Percentiles rank a stretch among this genome's conserved stretches.
These are phyloP conservation scores for Dromococcyx pavoninus DNA, from an alignment of 2,797 vertebrate species.

Conservation along the genomic window DNA sequence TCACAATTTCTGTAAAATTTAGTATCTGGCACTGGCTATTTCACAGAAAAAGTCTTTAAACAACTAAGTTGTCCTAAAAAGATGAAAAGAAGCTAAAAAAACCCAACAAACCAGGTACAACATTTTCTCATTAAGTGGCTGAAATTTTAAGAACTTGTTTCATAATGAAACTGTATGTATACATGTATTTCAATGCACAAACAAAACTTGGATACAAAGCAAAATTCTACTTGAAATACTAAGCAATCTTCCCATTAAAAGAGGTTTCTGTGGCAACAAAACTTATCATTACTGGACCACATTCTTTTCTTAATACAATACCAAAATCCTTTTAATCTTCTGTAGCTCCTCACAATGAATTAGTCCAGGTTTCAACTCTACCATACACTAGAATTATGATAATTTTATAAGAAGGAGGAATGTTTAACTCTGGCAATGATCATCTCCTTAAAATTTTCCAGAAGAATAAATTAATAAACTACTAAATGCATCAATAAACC, in stretches of 20 bases:
- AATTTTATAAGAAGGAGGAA: background rate
- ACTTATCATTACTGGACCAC: background rate
- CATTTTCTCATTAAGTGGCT: background rate
- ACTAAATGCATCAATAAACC: background rate
- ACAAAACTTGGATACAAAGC: background rate
- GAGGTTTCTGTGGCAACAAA: background rate
- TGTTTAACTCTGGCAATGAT: background rate
- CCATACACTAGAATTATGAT: background rate
- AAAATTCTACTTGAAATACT: background rate
- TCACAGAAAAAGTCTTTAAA: background rate
- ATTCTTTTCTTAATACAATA: background rate
- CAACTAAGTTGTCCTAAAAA: background rate
- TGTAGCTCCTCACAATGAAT: background rate
- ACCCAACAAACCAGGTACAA: accelerated
- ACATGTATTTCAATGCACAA: background rate
- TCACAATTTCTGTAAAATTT: background rate
- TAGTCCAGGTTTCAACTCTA: background rate
- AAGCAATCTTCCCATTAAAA: background rate
- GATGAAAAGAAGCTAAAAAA: background rate
- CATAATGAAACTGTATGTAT: background rate
- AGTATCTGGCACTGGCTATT: background rate
- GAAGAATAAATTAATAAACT: background rate
- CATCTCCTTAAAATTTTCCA: background rate
- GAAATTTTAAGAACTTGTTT: background rate
- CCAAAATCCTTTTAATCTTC: background rate